Evolutionary conservation across 2,888 invertebrate genomes (phyloP).

Genomic region (Microplitis deprimator): DNA sequence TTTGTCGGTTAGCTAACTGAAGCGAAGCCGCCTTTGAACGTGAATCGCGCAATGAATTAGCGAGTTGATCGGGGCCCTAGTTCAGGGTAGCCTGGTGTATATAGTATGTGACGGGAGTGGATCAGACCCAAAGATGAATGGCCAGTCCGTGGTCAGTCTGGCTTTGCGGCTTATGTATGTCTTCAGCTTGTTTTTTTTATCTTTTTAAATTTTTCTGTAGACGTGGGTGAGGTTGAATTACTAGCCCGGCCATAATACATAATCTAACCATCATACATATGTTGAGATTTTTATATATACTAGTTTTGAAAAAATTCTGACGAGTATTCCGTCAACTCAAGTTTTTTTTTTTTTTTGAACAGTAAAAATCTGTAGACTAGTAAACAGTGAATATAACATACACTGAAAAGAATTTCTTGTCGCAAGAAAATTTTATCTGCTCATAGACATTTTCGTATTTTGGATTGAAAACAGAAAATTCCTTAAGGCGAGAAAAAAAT

Average conservation of each 20-base stretch:
- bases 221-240: background rate
- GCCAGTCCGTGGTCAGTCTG: conserved; percentile 22
- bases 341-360: background rate
- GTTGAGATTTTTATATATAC: background rate
- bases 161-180: conserved; percentile 20
- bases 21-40: conserved; percentile 52
- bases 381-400: too few species aligned
- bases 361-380: background rate
- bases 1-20: conserved; percentile 52
- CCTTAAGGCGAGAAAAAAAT: too few species aligned
- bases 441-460: too few species aligned
- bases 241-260: background rate
- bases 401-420: too few species aligned
- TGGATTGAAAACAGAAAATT: too few species aligned
- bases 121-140: conserved; percentile 39
- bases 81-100: background rate
- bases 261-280: background rate
- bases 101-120: conserved; percentile 33
- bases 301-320: background rate
- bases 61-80: conserved; percentile 47
- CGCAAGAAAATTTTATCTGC: too few species aligned
- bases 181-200: conserved; percentile 25
- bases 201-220: background rate
- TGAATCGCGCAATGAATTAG: conserved; percentile 55
- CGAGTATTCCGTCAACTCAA: background rate